A percentile compares a stretch with the other conserved stretches of the same genome.
phyloP scores from a whole-genome alignment of 2,797 vertebrate species.

The Anableps anableps region DNA sequence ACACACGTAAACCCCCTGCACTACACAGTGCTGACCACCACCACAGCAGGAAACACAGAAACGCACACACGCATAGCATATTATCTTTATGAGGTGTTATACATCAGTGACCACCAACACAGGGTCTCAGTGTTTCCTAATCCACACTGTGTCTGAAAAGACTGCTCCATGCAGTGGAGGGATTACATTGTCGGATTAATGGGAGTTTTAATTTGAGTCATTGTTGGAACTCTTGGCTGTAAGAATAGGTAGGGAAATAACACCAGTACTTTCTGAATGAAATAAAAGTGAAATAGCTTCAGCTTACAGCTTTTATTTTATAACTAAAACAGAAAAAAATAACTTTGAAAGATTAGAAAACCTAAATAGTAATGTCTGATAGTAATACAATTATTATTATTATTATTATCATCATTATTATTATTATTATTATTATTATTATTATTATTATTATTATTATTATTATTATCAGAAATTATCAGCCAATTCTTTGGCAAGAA shows the following conservation, averaged over 20 bases:
- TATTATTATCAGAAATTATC: background rate
- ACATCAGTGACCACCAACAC: slow-evolving; percentile 80
- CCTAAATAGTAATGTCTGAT: background rate
- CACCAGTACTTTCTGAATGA: slow-evolving; percentile 33
- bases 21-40: slow-evolving; percentile 68
- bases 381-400: background rate
- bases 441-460: background rate
- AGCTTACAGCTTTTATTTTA: slow-evolving; percentile 36
- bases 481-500: too few species aligned
- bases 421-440: background rate
- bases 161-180: slow-evolving; percentile 63
- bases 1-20: slow-evolving; percentile 34
- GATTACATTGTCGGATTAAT: slow-evolving; percentile 79
- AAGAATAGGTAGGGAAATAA: slow-evolving; percentile 58
- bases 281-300: slow-evolving; percentile 47
- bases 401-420: too few species aligned
- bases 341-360: slow-evolving; percentile 5
- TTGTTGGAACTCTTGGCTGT: slow-evolving; percentile 63
- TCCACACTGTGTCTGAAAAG: slow-evolving; percentile 72
- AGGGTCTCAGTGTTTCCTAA: slow-evolving; percentile 78
- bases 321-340: slow-evolving; percentile 3
- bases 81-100: slow-evolving; percentile 79
- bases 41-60: slow-evolving; percentile 59
- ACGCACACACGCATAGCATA: slow-evolving; percentile 45
- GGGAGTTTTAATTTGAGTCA: slow-evolving; percentile 78